phyloP scores from a whole-genome alignment of 2,113 vertebrate genomes.

The Chamaea fasciata region DNA sequence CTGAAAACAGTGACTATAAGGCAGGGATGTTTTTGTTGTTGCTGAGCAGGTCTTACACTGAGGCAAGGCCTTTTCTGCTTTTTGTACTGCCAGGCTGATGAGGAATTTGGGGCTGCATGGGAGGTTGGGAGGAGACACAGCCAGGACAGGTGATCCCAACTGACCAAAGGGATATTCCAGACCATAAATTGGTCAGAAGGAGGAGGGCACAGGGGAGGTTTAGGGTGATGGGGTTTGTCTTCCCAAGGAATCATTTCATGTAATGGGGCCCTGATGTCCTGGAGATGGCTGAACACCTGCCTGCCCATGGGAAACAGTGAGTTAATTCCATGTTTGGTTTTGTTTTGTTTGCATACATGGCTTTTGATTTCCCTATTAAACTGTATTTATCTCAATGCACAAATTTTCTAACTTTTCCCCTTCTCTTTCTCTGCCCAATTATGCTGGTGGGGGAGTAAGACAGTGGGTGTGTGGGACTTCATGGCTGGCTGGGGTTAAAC shows the following conservation, averaged over 20 bases:
- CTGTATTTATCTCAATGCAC: not conserved
- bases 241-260: accelerated
- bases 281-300: not conserved
- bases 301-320: too few species aligned
- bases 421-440: not conserved
- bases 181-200: not conserved
- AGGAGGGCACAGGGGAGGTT: not conserved
- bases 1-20: not conserved
- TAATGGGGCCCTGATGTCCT: not conserved
- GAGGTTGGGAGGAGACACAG: not conserved
- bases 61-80: not conserved
- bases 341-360: not conserved
- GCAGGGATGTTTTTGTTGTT: not conserved
- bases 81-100: not conserved
- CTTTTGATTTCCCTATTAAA: not conserved
- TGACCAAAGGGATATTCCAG: not conserved
- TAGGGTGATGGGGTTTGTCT: not conserved
- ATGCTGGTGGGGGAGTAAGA: not conserved
- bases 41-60: not conserved
- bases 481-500: not conserved
- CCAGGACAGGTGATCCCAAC: not conserved
- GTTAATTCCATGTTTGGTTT: not conserved
- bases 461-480: not conserved
- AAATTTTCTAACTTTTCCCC: not conserved
- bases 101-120: not conserved